Conservation (phyloP, 2,113 vertebrate genomes). For the Nipponia nippon region DNA sequence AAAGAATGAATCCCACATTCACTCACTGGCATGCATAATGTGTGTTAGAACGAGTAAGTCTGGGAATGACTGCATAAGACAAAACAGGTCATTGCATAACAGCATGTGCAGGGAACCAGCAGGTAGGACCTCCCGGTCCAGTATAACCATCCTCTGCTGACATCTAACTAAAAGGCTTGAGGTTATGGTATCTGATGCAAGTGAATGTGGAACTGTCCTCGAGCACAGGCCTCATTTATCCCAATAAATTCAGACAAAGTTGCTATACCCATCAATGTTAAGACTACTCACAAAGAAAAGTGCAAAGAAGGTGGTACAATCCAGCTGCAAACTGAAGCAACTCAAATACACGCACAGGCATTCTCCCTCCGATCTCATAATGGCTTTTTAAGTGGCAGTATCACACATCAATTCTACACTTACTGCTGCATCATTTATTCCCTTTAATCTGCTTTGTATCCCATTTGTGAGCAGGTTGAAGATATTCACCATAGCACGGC, state of each 20-base stretch:
- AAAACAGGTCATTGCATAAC: background rate
- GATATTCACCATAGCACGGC: background rate
- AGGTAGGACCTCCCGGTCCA: background rate
- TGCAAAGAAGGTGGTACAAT: accelerated
- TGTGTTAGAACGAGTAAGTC: background rate
- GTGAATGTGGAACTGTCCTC: background rate
- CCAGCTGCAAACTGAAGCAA: background rate
- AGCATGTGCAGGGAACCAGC: background rate
- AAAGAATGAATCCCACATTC: background rate
- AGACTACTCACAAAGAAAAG: background rate
- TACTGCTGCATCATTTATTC: background rate
- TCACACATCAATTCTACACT: background rate
- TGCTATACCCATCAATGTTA: accelerated
- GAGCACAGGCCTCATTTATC: background rate
- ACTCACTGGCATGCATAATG: background rate
- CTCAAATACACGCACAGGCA: background rate
- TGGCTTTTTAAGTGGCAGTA: background rate
- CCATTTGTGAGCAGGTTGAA: background rate
- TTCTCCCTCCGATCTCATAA: background rate
- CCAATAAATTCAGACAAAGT: background rate
- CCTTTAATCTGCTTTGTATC: background rate
- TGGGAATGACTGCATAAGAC: background rate
- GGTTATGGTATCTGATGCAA: background rate
- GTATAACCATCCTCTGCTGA: background rate
- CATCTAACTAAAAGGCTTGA: background rate